Base-by-base conservation (phyloP, 2,113 vertebrate genomes). In the Cochlearius cochlearius region DNA sequence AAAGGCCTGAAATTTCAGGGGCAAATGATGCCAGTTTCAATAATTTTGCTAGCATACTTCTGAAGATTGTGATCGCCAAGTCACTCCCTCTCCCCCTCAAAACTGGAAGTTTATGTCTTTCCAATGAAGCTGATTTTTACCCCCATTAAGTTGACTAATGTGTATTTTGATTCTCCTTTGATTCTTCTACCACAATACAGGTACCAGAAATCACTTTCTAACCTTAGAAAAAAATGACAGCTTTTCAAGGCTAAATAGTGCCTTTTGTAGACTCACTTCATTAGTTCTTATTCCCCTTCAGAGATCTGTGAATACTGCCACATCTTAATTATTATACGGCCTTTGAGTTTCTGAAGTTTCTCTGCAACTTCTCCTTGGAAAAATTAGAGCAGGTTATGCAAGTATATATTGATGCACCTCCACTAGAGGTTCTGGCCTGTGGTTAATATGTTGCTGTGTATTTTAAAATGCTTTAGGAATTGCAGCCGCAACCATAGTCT, bases 381-480 rank as follows among this genome's bases (percentile, higher is more conserved):
- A 90, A 87, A 53, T 68, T 38, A 66, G 36, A 86, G 15, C 3
- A 90, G 53, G 32, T 76, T 66, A 34, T 76, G 32, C 11, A 60
- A 39, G 11, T 45, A 32, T 26, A 64, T 68, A 79, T 9, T 32
- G 17, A 67, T 49, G 22, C 38, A 73, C 7, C 3, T 86, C 32
- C 30, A n/a, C 11, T 38, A 85, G 83, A 77, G 10, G 19, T 95
- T 91, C 88, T 96, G 60, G 83, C 34, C 49, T 53, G 36, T 92
- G 32, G 25, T 72, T 78, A 63, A 22, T 88, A 45, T 88, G n/a
- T 95, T 96, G 59, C 56, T 86, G 36, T 93, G 55, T 73, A 75
- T 96, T 97, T 96, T 95, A 73, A 76, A 94, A 53, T 63, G n/a
- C 50, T 58, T 86, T 67, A 84, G n/a, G 76, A 94, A 89, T 76